Base-by-base conservation (phyloP, 2,888 invertebrate genomes). In the Bedellia somnulentella region DNA sequence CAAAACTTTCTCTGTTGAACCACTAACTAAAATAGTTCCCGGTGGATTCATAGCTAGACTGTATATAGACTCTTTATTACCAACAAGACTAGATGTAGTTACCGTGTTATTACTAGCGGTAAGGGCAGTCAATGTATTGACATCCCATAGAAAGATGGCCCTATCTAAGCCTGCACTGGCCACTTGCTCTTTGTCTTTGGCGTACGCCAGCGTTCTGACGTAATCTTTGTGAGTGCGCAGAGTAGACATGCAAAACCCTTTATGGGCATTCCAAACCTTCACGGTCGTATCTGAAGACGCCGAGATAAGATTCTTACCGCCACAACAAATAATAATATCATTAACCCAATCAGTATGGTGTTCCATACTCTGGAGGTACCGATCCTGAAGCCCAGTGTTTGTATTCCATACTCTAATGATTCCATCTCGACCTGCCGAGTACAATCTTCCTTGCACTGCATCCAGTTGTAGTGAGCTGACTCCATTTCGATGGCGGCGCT, bases 311-410 rank as follows among this genome's bases (percentile, higher is more conserved):
- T 97, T 95, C 61, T 93, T 88, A 21, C 98, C 98, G 40, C 91
- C 91, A 63, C 97, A 97, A 59, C 98, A 99, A 15, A 99, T 79
- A 22, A 98, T 91, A 55, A 99, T 94, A 68, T 99, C 99, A 67
- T 99, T 99, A 28, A 99, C 97, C 99, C 99, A 99, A 66, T 99
- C 99, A 2, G 97, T 98, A 59, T 99, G 99, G 66, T 99, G 98
- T 60, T 99, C 98, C 95, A 99, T 94, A 16, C 96, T 94, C 54
- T 94, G 92, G 36, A 93, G 81, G 55, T 94, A 97, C 30, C 73
- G 52, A 37, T 76, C 76, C 43, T 75, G 80, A 18, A 79, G 59
- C 24, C 80, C 80, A 27, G 67, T 60, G 13, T 73, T 75, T 6
- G 84, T 82, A 58, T 90, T 87, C 87, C 92, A 94, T 47, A 89